Conservation (phyloP, 2,113 vertebrate genomes). For the Alces alces region DNA sequence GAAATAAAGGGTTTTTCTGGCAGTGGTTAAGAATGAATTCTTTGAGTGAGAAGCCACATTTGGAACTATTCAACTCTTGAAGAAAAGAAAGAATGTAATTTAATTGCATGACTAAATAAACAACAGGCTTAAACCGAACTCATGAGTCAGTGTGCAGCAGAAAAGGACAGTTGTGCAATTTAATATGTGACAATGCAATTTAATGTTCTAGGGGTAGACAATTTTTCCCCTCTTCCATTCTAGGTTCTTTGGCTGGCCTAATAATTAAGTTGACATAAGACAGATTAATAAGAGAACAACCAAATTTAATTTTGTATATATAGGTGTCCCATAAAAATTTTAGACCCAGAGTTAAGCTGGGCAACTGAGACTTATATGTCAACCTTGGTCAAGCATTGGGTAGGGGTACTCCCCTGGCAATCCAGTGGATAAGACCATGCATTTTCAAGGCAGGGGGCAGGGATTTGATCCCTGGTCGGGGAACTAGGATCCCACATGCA, state of each 20-base stretch:
- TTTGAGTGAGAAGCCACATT: constrained; percentile 12
- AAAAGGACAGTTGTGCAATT: not conserved
- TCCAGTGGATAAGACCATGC: not conserved
- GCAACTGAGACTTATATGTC: not conserved
- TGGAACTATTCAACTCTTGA: not conserved
- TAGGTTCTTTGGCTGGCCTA: not conserved
- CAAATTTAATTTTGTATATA: not conserved
- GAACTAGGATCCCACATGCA: not conserved
- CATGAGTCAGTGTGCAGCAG: not conserved
- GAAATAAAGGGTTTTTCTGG: not conserved
- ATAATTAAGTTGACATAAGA: not conserved
- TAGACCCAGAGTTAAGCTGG: not conserved
- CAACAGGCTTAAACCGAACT: not conserved
- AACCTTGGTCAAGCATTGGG: not conserved
- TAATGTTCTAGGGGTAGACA: not conserved
- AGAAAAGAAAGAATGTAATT: constrained; percentile 38
- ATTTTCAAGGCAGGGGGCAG: not conserved
- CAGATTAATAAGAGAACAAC: not conserved
- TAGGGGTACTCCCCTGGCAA: not conserved
- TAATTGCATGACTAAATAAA: constrained; percentile 12
- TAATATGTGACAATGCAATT: not conserved
- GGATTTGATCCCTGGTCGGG: not conserved
- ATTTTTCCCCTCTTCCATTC: not conserved
- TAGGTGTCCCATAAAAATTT: not conserved
- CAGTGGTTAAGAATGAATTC: not conserved